Base-by-base conservation (phyloP, 1,140 invertebrate species). In the Pollicipes pollicipes region DNA sequence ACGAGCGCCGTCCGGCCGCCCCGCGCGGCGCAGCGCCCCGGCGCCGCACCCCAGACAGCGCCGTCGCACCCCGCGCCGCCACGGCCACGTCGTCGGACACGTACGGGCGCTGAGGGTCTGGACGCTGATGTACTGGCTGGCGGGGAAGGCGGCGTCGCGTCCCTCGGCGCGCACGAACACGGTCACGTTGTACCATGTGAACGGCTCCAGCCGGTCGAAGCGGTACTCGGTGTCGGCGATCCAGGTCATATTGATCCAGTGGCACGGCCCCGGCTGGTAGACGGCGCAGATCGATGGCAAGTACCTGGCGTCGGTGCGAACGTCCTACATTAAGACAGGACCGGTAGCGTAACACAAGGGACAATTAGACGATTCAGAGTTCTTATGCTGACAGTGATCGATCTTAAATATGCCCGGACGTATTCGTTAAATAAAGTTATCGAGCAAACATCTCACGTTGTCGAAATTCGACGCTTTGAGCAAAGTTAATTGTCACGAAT, bases 101-200 rank as follows among this genome's bases (percentile, higher is more conserved):
- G 3, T 74, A 78, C 0, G 69, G 72, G 63, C 77, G 78, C 26
- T 80, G 78, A 0, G 77, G 79, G 72, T 80, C 80, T 29, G 64
- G n/a, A 71, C 68, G 16, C 35, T 30, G 29, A 66, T 66, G 37
- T 70, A 72, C 27, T 72, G 63, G 16, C 68, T 74, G 4, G 73
- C 69, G 35, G 72, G 67, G n/a, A 71, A 75, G 26, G 72, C 68
- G 32, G 72, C 69, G 0, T 35, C 31, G 6, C 31, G 72, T 64
- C 70, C 72, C 73, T 83, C 83, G 10, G 85, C 75, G 68, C 83
- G 80, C 0, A 88, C 86, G 76, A 87, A 91, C 13, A 92, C 86
- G 0, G 88, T 90, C 67, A 91, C 79, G 75, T 90, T 90, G 76
- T 92, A 92, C 0, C 80, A 77, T 0, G 89, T 90, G 74, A 81